A percentile compares a stretch with the other conserved stretches of the same genome.
phyloP scores from a whole-genome alignment of 2,113 vertebrate genomes.

The Protobothrops mucrosquamatus region DNA sequence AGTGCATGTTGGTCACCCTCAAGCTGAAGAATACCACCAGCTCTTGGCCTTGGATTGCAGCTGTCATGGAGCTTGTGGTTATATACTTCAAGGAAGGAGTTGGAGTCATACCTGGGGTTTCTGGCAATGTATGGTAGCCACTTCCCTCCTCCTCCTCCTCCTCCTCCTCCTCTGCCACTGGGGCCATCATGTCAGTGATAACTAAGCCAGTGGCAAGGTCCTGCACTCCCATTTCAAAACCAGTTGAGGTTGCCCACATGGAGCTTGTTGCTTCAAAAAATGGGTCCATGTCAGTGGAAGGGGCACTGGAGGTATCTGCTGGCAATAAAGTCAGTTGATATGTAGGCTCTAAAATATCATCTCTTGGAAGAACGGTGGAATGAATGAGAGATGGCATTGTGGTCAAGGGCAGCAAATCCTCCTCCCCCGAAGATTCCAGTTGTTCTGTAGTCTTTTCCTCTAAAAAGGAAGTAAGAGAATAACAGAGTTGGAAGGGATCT shows the following conservation, averaged over 20 bases:
- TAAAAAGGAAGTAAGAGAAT: background rate
- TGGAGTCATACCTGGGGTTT: constrained; percentile 53
- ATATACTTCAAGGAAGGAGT: constrained; percentile 69
- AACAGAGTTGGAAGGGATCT: background rate
- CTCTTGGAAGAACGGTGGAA: constrained; percentile 36
- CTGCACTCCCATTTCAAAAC: constrained; percentile 14
- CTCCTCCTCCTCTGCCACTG: constrained; percentile 53
- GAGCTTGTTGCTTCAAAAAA: constrained; percentile 9
- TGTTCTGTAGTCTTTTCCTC: constrained; percentile 41
- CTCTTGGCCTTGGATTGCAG: constrained; percentile 72
- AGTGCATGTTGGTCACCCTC: constrained; percentile 86
- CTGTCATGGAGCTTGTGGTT: constrained; percentile 79
- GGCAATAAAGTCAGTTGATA: constrained; percentile 16
- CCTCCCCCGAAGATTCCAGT: constrained; percentile 56
- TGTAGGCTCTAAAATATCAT: background rate
- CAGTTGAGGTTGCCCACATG: background rate
- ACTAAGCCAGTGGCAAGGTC: constrained; percentile 60
- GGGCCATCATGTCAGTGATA: background rate
- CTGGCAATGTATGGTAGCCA: constrained; percentile 37
- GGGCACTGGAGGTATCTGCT: constrained; percentile 11
- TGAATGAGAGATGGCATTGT: constrained; percentile 41
- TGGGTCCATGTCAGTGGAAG: constrained; percentile 26
- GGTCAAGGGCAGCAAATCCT: constrained; percentile 20
- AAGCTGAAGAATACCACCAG: constrained; percentile 93
- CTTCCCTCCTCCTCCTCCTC: constrained; percentile 66